Conservation (phyloP, 2,113 vertebrate species). For the Mohoua ochrocephala region DNA sequence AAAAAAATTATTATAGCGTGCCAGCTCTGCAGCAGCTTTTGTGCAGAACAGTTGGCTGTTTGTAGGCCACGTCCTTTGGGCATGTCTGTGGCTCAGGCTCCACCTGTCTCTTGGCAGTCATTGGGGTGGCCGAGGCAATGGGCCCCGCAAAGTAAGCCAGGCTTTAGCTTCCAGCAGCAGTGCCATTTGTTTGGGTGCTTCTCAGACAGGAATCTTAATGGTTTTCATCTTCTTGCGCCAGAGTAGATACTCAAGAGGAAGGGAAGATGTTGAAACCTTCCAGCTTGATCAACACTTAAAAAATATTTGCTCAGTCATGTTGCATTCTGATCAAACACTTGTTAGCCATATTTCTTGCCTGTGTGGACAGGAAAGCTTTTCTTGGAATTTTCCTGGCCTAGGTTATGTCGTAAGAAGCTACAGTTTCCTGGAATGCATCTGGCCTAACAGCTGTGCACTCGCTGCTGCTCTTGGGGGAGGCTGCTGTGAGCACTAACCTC, state of each 20-base stretch:
- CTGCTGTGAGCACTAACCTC: not conserved
- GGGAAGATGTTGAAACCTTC: not conserved
- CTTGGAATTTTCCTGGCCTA: not conserved
- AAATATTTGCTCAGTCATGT: not conserved
- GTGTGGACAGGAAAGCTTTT: not conserved
- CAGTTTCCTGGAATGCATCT: not conserved
- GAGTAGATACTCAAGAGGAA: not conserved
- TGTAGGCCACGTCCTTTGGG: not conserved
- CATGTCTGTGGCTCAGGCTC: not conserved
- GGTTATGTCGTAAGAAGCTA: not conserved
- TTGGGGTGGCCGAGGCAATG: not conserved
- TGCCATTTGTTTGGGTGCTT: not conserved
- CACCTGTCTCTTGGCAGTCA: not conserved
- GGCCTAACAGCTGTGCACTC: not conserved
- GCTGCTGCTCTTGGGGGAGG: not conserved
- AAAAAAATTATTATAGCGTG: not conserved
- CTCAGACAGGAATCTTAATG: not conserved
- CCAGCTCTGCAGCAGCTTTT: not conserved
- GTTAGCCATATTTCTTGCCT: not conserved
- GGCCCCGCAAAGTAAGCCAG: not conserved
- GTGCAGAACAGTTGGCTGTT: not conserved
- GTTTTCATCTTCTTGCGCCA: not conserved
- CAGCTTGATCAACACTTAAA: not conserved
- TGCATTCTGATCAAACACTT: not conserved
- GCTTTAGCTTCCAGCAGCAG: not conserved